Conservation (phyloP, 1,140 invertebrate genomes). For the Bicyclus anynana region DNA sequence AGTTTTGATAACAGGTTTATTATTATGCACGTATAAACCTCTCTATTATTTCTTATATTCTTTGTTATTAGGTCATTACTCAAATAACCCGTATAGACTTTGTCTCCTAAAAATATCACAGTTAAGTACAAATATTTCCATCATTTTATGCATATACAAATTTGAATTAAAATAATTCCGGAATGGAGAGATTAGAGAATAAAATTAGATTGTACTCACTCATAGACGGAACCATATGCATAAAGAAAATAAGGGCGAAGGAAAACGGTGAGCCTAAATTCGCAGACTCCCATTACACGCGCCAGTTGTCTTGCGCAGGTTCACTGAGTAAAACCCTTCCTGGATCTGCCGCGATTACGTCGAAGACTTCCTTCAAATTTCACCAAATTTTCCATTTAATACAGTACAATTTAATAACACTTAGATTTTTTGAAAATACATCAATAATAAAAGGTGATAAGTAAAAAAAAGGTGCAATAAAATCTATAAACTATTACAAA, state of each 20-base stretch:
- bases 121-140: no score
- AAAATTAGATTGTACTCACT: slow-evolving; percentile 32
- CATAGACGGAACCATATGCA: slow-evolving; percentile 42
- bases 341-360: slow-evolving; percentile 49
- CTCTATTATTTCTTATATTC: no score
- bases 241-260: slow-evolving; percentile 34
- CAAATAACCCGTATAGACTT: no score
- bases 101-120: no score
- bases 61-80: no score
- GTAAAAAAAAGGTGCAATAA: slow-evolving; percentile 54
- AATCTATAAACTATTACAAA: slow-evolving; percentile 56
- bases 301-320: slow-evolving; percentile 57
- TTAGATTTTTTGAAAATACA: slow-evolving; percentile 10
- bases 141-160: not conserved
- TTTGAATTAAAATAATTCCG: not conserved
- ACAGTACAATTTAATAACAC: slow-evolving; percentile 13
- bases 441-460: slow-evolving; percentile 22
- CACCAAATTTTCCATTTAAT: slow-evolving; percentile 26
- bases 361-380: slow-evolving; percentile 41
- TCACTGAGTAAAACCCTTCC: slow-evolving; percentile 55
- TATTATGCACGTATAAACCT: no score
- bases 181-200: slow-evolving; percentile 16
- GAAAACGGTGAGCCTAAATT: slow-evolving; percentile 40
- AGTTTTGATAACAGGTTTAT: no score
- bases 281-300: slow-evolving; percentile 66